phyloP scores from a whole-genome alignment of 2,113 vertebrate genomes.

The Phodopus roborovskii region DNA sequence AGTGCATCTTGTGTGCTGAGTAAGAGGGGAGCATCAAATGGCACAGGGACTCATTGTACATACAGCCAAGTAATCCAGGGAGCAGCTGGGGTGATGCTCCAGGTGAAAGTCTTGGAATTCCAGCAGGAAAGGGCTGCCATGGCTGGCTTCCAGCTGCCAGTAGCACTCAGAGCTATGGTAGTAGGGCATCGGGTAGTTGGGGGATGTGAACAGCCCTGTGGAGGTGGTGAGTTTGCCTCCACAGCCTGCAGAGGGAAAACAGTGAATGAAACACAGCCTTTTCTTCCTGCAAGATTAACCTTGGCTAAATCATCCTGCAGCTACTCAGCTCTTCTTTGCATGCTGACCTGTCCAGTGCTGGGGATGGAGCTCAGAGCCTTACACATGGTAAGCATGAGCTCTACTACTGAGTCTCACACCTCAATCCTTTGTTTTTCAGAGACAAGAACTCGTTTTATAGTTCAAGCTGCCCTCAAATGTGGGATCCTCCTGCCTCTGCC shows the following conservation, averaged over 20 bases:
- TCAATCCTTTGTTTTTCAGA: neutral
- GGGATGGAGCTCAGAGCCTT: neutral
- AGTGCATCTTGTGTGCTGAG: neutral
- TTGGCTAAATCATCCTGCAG: neutral
- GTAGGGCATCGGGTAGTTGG: slow-evolving; percentile 96
- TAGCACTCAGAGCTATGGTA: slow-evolving; percentile 94
- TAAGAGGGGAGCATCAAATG: neutral
- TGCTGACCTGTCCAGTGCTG: too few relatives aligned
- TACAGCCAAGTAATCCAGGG: slow-evolving; percentile 92
- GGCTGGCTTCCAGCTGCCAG: slow-evolving; percentile 91
- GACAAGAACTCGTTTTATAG: neutral
- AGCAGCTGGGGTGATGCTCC: slow-evolving; percentile 87
- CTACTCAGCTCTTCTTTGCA: neutral
- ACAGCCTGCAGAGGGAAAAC: slow-evolving; percentile 88
- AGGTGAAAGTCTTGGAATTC: slow-evolving; percentile 93
- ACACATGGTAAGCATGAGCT: neutral
- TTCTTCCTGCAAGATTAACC: neutral
- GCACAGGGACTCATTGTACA: slow-evolving; percentile 72
- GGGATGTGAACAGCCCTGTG: slow-evolving; percentile 91
- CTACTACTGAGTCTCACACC: too few relatives aligned
- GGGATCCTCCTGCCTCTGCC: neutral
- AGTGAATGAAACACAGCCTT: neutral
- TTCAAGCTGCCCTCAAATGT: neutral
- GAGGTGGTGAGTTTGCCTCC: slow-evolving; percentile 90
- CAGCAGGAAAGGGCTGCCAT: slow-evolving; percentile 89